phyloP scores from a whole-genome alignment of 2,888 invertebrate species.

The Conops quadrifasciatus region DNA sequence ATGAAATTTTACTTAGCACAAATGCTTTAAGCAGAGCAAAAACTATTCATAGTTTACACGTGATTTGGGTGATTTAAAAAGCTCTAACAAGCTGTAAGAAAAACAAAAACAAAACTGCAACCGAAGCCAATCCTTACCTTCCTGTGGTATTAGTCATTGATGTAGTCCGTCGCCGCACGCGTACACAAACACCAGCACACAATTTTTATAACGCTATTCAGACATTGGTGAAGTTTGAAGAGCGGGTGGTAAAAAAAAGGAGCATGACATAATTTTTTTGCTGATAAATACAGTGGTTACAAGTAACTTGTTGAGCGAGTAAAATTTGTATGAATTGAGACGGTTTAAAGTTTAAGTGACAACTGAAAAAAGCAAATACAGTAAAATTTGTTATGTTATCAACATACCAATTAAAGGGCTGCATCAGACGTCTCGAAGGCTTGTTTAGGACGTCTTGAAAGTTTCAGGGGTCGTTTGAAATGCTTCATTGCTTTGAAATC shows the following conservation, averaged over 20 bases:
- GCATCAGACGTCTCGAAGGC: too few relatives aligned
- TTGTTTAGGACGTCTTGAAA: too few relatives aligned
- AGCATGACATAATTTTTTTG: constrained; percentile 28
- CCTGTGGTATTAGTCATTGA: constrained; percentile 30
- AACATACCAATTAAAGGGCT: too few relatives aligned
- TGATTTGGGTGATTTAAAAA: not conserved
- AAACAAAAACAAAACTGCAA: constrained; percentile 18
- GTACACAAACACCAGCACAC: constrained; percentile 15
- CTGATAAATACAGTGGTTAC: constrained; percentile 20
- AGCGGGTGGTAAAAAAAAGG: not conserved
- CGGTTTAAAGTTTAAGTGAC: too few relatives aligned
- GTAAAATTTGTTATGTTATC: too few relatives aligned
- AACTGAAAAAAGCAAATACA: too few relatives aligned
- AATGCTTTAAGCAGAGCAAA: not conserved
- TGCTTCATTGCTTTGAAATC: too few relatives aligned
- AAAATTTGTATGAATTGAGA: not conserved
- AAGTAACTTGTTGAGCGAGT: not conserved
- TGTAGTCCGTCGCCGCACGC: constrained; percentile 4
- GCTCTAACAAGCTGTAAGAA: not conserved
- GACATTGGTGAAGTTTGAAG: not conserved
- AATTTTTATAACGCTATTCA: constrained; percentile 1
- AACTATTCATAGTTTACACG: constrained; percentile 1
- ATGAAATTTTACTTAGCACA: not conserved
- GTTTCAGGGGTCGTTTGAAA: too few relatives aligned
- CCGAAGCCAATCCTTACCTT: too few relatives aligned